These are phyloP conservation scores for Nasonia giraulti DNA, from an alignment of 1,140 invertebrate genomes.

Conservation along the genomic window DNA sequence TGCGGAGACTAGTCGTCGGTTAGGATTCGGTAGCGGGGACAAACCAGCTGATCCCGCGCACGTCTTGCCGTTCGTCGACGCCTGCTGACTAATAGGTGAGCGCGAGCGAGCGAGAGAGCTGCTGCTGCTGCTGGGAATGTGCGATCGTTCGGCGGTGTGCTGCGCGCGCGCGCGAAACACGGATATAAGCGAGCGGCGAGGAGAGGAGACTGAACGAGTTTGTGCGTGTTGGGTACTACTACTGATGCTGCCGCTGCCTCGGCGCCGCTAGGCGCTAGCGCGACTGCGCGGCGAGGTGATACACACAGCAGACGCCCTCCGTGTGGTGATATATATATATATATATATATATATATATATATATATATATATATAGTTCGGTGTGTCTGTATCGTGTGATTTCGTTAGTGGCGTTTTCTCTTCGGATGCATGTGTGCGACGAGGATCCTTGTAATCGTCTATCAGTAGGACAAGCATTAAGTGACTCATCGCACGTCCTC, in stretches of 20 bases:
- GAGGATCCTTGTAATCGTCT: no score
- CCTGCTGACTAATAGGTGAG: background rate
- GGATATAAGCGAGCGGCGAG: background rate
- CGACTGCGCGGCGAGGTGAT: conserved; percentile 64
- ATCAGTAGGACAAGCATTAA: no score
- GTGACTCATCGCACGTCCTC: no score
- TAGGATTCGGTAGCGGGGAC: conserved; percentile 5
- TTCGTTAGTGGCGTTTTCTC: no score
- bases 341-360: no score
- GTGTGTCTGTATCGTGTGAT: no score
- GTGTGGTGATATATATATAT: background rate
- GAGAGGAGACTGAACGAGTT: background rate
- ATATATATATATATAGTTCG: background rate
- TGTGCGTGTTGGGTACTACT: background rate
- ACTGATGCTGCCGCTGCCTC: background rate
- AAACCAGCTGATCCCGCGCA: conserved; percentile 42
- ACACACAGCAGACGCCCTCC: background rate
- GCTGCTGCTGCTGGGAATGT: background rate
- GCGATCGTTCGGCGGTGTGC: background rate
- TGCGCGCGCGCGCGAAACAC: background rate
- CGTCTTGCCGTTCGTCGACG: conserved; percentile 9
- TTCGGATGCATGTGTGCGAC: no score
- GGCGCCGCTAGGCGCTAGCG: conserved; percentile 53
- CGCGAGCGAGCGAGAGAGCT: background rate
- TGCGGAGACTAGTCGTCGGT: background rate